A percentile compares a stretch with the other conserved stretches of the same genome.
Conservation (phyloP, 2,888 invertebrate genomes). For the Athetis lepigone region DNA sequence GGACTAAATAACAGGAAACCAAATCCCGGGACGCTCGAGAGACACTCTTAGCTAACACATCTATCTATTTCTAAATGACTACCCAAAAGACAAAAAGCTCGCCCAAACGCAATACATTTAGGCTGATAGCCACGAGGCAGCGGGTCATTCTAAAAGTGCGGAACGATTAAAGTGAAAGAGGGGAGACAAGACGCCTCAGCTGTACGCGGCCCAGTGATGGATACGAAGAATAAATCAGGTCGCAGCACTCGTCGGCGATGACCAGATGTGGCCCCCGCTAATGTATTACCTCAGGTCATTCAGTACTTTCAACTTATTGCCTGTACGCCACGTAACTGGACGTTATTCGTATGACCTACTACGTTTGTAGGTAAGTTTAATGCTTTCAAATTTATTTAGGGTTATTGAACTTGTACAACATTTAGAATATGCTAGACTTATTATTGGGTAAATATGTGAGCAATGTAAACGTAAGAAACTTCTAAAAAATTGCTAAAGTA, state of each 20-base stretch:
- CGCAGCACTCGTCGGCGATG: constrained; percentile 80
- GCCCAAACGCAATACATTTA: constrained; percentile 50
- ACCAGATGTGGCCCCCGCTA: constrained; percentile 79
- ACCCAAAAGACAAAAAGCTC: constrained; percentile 30
- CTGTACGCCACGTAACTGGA: constrained; percentile 34
- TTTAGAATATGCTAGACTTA: constrained; percentile 4
- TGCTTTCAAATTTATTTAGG: constrained; percentile 29
- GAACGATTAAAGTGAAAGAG: constrained; percentile 73
- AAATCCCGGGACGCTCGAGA: constrained; percentile 8
- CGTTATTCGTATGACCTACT: constrained; percentile 18
- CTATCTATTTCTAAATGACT: constrained; percentile 26
- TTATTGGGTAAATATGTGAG: not conserved
- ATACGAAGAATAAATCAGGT: constrained; percentile 87
- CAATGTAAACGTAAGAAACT: not conserved
- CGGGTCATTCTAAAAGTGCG: constrained; percentile 75
- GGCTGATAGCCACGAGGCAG: constrained; percentile 68
- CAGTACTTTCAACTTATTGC: constrained; percentile 71
- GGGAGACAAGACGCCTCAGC: constrained; percentile 83
- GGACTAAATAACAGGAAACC: not conserved
- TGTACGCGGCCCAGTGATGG: constrained; percentile 83
- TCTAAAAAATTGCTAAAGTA: not conserved
- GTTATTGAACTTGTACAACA: constrained; percentile 1
- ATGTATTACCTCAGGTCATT: constrained; percentile 77
- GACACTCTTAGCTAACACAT: constrained; percentile 22
- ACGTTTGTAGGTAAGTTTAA: constrained; percentile 10